phyloP scores from a whole-genome alignment of 2,113 vertebrate genomes.

The Raphicerus campestris region DNA sequence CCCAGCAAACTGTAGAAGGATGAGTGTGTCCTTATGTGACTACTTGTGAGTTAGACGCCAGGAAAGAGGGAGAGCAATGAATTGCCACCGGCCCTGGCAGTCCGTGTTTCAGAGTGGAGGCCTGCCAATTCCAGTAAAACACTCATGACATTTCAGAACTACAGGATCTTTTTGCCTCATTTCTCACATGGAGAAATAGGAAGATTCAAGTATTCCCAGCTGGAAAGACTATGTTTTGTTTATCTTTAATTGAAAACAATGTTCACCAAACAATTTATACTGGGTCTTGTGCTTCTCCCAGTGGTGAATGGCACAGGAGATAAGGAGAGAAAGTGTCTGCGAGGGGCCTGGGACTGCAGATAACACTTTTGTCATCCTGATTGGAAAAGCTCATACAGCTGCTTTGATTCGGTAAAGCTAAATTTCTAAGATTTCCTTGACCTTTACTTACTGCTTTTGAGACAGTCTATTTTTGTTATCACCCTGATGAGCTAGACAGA shows the following conservation, averaged over 20 bases:
- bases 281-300: neutral
- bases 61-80: neutral
- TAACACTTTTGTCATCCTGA: constrained; percentile 13
- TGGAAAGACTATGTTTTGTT: constrained; percentile 38
- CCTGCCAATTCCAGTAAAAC: constrained; percentile 50
- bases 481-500: constrained; percentile 37
- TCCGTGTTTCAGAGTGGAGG: neutral
- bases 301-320: constrained; percentile 25
- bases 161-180: constrained; percentile 49
- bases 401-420: constrained; percentile 61
- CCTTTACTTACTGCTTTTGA: constrained; percentile 53
- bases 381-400: constrained; percentile 54
- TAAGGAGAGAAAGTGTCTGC: constrained; percentile 40
- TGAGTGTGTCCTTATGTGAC: neutral
- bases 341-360: neutral
- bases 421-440: constrained; percentile 68
- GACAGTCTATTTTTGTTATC: constrained; percentile 53
- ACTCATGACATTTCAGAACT: constrained; percentile 53
- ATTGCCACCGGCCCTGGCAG: neutral
- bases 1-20: neutral
- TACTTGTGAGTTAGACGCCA: neutral
- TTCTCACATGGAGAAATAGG: constrained; percentile 49
- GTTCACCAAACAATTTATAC: neutral
- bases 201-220: constrained; percentile 33
- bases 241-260: constrained; percentile 54